Evolutionary conservation across 2,888 invertebrate species (phyloP).

Genomic region (Troides helena): DNA sequence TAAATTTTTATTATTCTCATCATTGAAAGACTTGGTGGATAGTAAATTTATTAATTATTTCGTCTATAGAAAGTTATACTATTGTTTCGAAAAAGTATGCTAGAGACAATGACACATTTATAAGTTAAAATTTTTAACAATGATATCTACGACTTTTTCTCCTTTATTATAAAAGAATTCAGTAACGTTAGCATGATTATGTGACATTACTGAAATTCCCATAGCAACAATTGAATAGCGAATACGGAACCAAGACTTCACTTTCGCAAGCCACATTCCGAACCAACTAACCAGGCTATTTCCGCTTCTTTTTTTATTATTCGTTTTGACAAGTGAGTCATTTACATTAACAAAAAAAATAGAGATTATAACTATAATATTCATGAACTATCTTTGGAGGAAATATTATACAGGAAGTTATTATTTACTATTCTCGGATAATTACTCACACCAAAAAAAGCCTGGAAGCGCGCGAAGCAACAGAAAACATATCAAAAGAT

Average conservation of each 20-base stretch:
- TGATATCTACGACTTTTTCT: neutral
- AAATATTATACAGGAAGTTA: neutral
- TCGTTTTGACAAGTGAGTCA: neutral
- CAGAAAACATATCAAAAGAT: slow-evolving; percentile 5
- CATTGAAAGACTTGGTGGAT: neutral
- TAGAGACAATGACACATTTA: neutral
- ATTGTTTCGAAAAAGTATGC: neutral
- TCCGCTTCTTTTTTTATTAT: neutral
- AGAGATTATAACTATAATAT: neutral
- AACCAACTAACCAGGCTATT: neutral
- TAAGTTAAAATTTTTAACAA: neutral
- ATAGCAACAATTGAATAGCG: neutral
- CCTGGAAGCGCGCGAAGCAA: slow-evolving; percentile 2
- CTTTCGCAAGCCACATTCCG: neutral
- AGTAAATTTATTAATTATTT: neutral
- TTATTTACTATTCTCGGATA: neutral
- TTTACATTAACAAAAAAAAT: neutral
- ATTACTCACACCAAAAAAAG: neutral
- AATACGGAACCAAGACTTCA: neutral
- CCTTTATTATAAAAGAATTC: neutral
- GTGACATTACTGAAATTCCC: neutral
- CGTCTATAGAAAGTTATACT: neutral
- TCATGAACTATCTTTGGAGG: neutral
- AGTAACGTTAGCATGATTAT: neutral
- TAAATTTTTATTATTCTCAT: neutral